Evolutionary conservation across 2,888 invertebrate species (phyloP), one percentile per base, ranked within the genome.

Genomic region (Sturmia bella): DNA sequence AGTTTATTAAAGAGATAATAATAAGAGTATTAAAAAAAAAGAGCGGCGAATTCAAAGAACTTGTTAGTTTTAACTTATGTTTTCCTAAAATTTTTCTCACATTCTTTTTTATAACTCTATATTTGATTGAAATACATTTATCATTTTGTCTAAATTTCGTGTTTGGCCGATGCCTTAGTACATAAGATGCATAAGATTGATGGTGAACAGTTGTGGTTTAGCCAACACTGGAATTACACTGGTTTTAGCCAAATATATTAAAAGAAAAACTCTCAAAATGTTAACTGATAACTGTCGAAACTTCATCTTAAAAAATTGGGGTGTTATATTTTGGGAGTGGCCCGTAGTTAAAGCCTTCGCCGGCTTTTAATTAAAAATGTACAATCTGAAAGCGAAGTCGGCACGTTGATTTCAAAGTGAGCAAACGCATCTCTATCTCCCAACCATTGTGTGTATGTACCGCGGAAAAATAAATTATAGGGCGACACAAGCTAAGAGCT

Each of bases 181-280:
- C 57, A 61, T n/a, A n/a, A n/a, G 61, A 84, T 89, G 89, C n/a
- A n/a, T n/a, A n/a, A n/a, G n/a, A 89, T 89, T 89, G 87, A 89
- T 89, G 85, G 82, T 84, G 85, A 84, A 84, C 84, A 86, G 86
- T 69, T 54, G 68, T 63, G 4, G 52, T 59, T 27, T 85, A 87
- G 86, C 87, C 87, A 89, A 88, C 87, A 89, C 89, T 87, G 89
- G 89, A 88, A 89, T 88, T 89, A 89, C 88, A 87, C 84, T 68
- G 72, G 52, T 63, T 48, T 17, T 57, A 11, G 50, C 64, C 3
- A 37, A 45, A 50, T 48, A 24, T 48, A 50, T 69, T 32, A 64
- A 39, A 54, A 32, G n/a, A 32, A 15, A n/a, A 54, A 50, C 54
- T 54, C 80, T 39, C 48, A 50, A 64, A 79, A 83, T 80, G 83